Evolutionary conservation across 2,797 vertebrate genomes (phyloP), one percentile per base, ranked within the genome.

Genomic region (Apogon hyalosoma): DNA sequence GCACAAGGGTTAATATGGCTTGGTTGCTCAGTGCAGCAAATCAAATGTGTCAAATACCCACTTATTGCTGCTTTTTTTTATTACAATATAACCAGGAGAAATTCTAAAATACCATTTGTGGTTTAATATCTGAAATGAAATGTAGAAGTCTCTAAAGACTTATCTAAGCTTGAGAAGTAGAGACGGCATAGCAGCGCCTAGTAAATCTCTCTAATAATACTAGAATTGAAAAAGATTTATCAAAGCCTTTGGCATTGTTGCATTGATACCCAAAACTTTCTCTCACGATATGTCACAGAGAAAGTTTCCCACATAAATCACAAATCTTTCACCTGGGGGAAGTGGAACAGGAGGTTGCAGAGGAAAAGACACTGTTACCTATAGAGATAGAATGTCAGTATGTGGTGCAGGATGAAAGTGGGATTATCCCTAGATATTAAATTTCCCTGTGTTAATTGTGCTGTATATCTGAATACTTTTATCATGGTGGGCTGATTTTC

Each of bases 251-350:
- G 36, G 51, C 39, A 39, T 18, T 46, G 24, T 36, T 36, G 43
- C 36, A 36, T 47, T 63, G 12, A 65, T 63, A 63, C 56, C 3
- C 11, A 53, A 76, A 63, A 47, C 61, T 41, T 64, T 24, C 39
- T 52, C 43, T 50, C 36, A 31, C 11, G 19, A 48, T n/a, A 58
- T 4, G 60, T 55, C 63, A 57, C 16, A 58, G 36, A 0, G 36
- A 67, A 67, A 75, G 11, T 11, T 68, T 77, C 63, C 48, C 58
- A 61, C 52, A 75, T 75, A 77, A 85, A 80, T 77, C 63, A 63
- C 16, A 50, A 24, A 47, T 74, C 21, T 36, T 66, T 73, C 57
- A 63, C 72, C 51, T 59, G 31, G 48, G 63, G 57, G 41, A 77
- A 73, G 56, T 14, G 50, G 24, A 59, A 62, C 16, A 63, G 65